These are phyloP conservation scores for Podarcis lilfordi DNA, from an alignment of 2,797 vertebrate genomes.

Conservation along the genomic window DNA sequence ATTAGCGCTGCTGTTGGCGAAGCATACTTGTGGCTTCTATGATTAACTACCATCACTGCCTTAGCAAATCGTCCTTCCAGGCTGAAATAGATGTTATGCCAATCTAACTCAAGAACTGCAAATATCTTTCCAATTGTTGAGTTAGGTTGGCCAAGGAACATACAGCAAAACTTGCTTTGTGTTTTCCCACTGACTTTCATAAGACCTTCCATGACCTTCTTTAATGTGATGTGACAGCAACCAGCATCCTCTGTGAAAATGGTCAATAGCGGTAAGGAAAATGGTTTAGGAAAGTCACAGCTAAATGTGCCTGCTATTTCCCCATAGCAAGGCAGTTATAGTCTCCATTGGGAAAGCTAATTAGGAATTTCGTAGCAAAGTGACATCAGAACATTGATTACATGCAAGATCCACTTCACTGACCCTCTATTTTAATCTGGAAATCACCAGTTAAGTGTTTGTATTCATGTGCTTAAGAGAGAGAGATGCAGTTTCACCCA, in stretches of 20 bases:
- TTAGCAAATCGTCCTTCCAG: constrained; percentile 2
- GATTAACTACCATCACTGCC: constrained; percentile 5
- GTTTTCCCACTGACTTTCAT: background rate
- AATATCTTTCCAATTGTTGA: background rate
- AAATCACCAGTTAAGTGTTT: background rate
- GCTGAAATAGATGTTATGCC: background rate
- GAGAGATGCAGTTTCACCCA: background rate
- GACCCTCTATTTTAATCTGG: background rate
- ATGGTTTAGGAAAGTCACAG: background rate
- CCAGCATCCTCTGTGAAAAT: background rate
- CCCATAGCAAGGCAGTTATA: background rate
- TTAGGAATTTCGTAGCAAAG: too few relatives aligned
- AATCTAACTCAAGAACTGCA: background rate
- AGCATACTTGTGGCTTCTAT: background rate
- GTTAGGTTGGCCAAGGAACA: background rate
- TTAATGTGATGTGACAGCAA: background rate
- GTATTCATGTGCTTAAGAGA: too few relatives aligned
- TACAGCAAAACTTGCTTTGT: background rate
- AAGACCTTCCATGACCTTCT: background rate
- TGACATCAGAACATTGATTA: too few relatives aligned
- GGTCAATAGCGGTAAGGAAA: background rate
- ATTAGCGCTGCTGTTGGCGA: constrained; percentile 12
- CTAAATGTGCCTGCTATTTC: background rate
- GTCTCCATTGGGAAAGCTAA: background rate
- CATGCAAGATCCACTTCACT: too few relatives aligned